Evolutionary conservation across 2,888 invertebrate species (phyloP), one percentile per base, ranked within the genome.

Genomic region (Germaria angustata): DNA sequence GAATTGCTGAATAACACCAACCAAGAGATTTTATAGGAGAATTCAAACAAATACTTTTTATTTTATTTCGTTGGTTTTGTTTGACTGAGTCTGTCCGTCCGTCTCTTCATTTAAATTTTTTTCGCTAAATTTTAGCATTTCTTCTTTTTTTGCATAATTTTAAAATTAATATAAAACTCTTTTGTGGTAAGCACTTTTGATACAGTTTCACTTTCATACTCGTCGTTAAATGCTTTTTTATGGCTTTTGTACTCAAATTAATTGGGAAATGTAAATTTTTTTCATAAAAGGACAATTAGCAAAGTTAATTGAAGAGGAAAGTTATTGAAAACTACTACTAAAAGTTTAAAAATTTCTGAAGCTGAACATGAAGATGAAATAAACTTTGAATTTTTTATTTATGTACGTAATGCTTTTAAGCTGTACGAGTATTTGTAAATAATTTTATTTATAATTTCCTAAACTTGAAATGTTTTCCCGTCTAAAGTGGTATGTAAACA

Each of bases 21-120:
- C 17, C 46, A 13, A 53, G 32, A 68, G 44, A 68, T 72, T 81
- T 81, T 77, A 81, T 81, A 81, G 61, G 24, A n/a, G 44, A 79
- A 55, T 15, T 20, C 17, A 36, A 4, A n/a, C 22, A 57, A 66
- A 66, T 66, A 49, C 20, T 61, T 51, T 32, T 11, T 13, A 44
- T 17, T 68, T 73, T 17, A 39, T 41, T 61, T 68, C n/a, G 22
- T 17, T 49, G 22, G 15, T 2, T 36, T 46, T 34, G 36, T 11
- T 49, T 36, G 51, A n/a, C n/a, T n/a, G n/a, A n/a, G n/a, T n/a
- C n/a, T 61, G 32, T 20, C 59, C 36, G n/a, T 61, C 41, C 20
- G 28, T 68, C 28, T 41, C 15, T 34, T 46, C 11, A 6, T 15
- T 72, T 61, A n/a, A n/a, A n/a, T n/a, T n/a, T 24, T 22, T 61